A percentile compares a stretch with the other conserved stretches of the same genome.
phyloP scores from a whole-genome alignment of 2,888 invertebrate species.

The Steromphala cineraria region DNA sequence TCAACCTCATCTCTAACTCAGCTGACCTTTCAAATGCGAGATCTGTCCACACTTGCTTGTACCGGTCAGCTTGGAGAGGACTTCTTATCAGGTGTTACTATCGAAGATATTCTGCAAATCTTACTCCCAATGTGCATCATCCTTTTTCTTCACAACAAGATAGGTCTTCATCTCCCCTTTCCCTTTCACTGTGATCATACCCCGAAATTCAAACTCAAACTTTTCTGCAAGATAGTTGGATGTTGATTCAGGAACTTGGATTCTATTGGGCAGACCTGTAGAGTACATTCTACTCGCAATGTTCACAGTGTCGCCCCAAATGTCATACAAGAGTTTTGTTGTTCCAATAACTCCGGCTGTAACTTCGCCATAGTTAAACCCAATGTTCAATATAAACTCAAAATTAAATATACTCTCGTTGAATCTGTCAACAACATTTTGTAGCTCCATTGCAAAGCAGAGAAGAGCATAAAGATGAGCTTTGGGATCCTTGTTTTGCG shows the following conservation, averaged over 20 bases:
- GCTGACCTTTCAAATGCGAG: too few species aligned
- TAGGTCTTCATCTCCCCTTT: constrained; percentile 96
- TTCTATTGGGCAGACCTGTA: constrained; percentile 90
- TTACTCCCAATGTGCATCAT: constrained; percentile 57
- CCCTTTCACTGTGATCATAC: constrained; percentile 96
- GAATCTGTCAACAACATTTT: constrained; percentile 79
- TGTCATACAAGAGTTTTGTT: constrained; percentile 95
- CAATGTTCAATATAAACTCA: constrained; percentile 79
- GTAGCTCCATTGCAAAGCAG: constrained; percentile 93
- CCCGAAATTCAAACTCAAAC: constrained; percentile 93
- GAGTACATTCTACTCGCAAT: constrained; percentile 98
- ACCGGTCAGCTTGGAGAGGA: too few species aligned
- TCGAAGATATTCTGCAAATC: background rate
- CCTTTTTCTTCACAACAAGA: constrained; percentile 77
- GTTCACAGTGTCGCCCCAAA: constrained; percentile 99
- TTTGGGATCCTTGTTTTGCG: constrained; percentile 82
- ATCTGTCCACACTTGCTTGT: too few species aligned
- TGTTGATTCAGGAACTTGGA: constrained; percentile 77
- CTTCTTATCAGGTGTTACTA: too few species aligned
- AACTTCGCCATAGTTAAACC: constrained; percentile 95
- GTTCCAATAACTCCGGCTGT: constrained; percentile 97
- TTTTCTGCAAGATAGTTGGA: constrained; percentile 81
- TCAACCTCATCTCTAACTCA: background rate
- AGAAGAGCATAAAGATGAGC: constrained; percentile 90
- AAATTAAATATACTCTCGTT: constrained; percentile 75